Evolutionary conservation across 2,113 vertebrate genomes (phyloP).

Genomic region (Apodemus sylvaticus): DNA sequence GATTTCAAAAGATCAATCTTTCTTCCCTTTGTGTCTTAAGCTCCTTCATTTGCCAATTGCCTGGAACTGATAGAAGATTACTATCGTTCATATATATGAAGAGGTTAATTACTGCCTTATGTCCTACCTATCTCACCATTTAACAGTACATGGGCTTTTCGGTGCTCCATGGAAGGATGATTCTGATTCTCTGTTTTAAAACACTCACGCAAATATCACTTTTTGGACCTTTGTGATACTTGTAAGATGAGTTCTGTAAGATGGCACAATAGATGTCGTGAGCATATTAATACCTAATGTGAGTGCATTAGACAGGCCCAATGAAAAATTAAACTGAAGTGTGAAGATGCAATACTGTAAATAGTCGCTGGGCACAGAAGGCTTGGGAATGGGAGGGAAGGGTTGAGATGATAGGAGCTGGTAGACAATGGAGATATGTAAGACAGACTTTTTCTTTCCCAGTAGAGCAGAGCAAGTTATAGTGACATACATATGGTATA

Average conservation of each 20-base stretch:
- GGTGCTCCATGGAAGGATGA: background rate
- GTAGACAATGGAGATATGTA: background rate
- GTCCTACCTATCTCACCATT: constrained; percentile 23
- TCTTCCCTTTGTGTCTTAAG: constrained; percentile 54
- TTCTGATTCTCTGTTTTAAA: background rate
- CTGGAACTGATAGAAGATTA: constrained; percentile 3
- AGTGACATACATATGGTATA: background rate
- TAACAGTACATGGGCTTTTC: background rate
- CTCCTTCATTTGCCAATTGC: constrained; percentile 32
- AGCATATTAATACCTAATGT: background rate
- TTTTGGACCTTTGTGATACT: background rate
- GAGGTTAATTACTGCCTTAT: constrained; percentile 47
- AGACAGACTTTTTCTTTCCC: background rate
- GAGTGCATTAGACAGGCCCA: background rate
- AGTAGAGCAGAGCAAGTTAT: background rate
- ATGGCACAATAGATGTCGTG: background rate
- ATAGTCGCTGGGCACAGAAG: background rate
- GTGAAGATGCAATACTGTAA: background rate
- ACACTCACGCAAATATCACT: background rate
- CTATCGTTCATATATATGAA: background rate
- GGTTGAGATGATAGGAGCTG: rapidly evolving
- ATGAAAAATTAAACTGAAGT: background rate
- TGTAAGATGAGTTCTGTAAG: background rate
- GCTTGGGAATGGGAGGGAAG: background rate
- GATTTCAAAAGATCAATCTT: background rate